These are phyloP conservation scores for Coryphaenoides rupestris DNA, from an alignment of 2,113 vertebrate species.

Conservation along the genomic window DNA sequence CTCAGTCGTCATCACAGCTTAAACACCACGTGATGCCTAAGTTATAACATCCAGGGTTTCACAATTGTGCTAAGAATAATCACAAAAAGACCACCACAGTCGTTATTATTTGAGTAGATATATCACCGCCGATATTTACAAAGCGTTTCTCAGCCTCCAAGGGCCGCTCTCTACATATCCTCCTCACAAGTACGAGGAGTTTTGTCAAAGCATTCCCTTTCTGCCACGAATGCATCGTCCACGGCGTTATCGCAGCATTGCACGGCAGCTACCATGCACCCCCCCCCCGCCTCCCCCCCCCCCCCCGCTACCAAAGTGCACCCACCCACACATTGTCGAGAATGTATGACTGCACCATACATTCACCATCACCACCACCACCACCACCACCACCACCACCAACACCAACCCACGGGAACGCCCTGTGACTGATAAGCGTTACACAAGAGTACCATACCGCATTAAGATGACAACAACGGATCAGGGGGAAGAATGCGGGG, in stretches of 20 bases:
- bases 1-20: constrained; percentile 61
- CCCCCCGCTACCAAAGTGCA: constrained; percentile 44
- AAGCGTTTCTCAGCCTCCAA: constrained; percentile 37
- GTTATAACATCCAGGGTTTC: constrained; percentile 51
- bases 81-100: constrained; percentile 67
- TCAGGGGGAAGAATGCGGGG: too few species aligned
- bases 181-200: constrained; percentile 25
- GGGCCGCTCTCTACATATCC: constrained; percentile 12
- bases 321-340: constrained; percentile 14
- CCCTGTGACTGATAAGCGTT: not conserved
- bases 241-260: too few species aligned
- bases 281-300: too few species aligned
- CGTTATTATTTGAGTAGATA: constrained; percentile 63
- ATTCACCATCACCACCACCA: constrained; percentile 31
- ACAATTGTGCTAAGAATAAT: constrained; percentile 60
- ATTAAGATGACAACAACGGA: too few species aligned
- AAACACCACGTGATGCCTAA: constrained; percentile 48
- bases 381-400: not conserved
- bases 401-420: not conserved
- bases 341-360: constrained; percentile 48
- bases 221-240: too few species aligned
- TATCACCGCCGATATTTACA: constrained; percentile 67
- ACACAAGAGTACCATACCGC: too few species aligned
- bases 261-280: constrained; percentile 46
- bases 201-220: constrained; percentile 7